These are phyloP conservation scores for Pissodes strobi DNA, from an alignment of 1,140 invertebrate species.

Conservation along the genomic window DNA sequence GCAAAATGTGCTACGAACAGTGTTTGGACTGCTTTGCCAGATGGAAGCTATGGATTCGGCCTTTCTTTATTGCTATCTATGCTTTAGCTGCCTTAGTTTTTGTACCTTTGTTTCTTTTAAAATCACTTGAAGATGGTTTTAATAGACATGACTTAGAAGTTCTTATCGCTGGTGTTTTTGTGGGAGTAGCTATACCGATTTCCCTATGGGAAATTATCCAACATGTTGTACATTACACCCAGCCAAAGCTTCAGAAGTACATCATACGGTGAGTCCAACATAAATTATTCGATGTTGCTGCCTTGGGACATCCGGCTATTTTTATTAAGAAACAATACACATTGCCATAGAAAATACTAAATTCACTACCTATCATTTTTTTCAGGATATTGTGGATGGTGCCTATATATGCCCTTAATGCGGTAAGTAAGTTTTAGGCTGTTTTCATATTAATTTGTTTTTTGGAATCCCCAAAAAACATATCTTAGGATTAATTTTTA, in stretches of 20 bases:
- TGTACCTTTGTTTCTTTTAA: constrained; percentile 78
- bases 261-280: constrained; percentile 83
- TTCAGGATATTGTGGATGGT: constrained; percentile 96
- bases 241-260: constrained; percentile 90
- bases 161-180: constrained; percentile 88
- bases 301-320: too few relatives aligned
- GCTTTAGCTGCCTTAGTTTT: constrained; percentile 79
- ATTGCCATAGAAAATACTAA: not conserved
- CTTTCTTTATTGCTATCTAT: constrained; percentile 79
- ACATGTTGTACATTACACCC: constrained; percentile 92
- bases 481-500: too few relatives aligned
- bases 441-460: too few relatives aligned
- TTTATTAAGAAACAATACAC: too few relatives aligned
- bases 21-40: constrained; percentile 50
- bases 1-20: constrained; percentile 35
- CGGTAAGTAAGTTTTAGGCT: constrained; percentile 66
- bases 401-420: constrained; percentile 93
- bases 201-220: constrained; percentile 93
- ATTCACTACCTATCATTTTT: constrained; percentile 48
- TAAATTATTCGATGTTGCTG: too few relatives aligned
- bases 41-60: constrained; percentile 89
- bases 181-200: constrained; percentile 86
- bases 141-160: constrained; percentile 75
- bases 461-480: too few relatives aligned
- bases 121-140: constrained; percentile 74